Percentiles rank a stretch among this genome's conserved stretches.
These are phyloP conservation scores for Halcyon senegalensis DNA, from an alignment of 2,113 vertebrate genomes.

Conservation along the genomic window DNA sequence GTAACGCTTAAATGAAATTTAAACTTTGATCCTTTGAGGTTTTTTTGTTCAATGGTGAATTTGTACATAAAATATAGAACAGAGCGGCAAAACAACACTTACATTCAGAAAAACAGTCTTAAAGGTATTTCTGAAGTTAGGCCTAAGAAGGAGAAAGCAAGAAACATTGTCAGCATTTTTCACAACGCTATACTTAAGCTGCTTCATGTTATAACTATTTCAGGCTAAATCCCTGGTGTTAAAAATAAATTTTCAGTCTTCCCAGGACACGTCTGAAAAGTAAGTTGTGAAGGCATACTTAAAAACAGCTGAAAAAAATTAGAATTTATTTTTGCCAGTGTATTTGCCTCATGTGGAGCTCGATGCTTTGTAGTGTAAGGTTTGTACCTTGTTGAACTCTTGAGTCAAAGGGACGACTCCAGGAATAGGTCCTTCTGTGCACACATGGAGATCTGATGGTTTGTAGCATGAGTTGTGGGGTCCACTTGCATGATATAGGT, in stretches of 20 bases:
- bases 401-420: neutral
- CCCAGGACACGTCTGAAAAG: neutral
- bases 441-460: accelerated
- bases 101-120: neutral
- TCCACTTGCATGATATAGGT: neutral
- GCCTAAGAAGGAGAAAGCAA: neutral
- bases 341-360: neutral
- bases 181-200: neutral
- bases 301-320: neutral
- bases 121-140: neutral
- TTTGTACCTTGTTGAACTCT: neutral
- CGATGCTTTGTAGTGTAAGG: neutral
- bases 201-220: neutral
- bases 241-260: neutral
- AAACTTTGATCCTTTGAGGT: neutral
- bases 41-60: neutral
- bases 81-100: neutral
- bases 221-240: neutral
- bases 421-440: neutral
- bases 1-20: neutral
- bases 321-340: neutral
- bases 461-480: neutral
- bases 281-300: neutral
- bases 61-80: neutral
- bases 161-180: neutral